Evolutionary conservation across 2,113 vertebrate species (phyloP).

Genomic region (Sialia sialis): DNA sequence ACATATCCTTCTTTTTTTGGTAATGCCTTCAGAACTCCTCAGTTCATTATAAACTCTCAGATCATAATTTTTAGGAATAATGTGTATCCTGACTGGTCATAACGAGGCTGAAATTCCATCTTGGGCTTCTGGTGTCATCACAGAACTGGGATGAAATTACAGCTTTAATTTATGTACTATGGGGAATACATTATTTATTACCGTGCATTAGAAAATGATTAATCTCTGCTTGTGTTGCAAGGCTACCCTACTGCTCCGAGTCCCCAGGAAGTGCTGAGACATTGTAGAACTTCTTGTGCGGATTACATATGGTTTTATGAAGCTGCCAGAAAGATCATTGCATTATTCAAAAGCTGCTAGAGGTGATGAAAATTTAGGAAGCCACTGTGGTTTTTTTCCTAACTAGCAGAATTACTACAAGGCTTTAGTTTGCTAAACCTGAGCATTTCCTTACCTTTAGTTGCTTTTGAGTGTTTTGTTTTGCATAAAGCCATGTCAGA

Average conservation of each 20-base stretch:
- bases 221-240: slow-evolving; percentile 61
- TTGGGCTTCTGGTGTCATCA: slow-evolving; percentile 61
- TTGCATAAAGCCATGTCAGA: background rate
- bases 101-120: slow-evolving; percentile 73
- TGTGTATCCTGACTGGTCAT: slow-evolving; percentile 7
- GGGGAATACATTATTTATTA: slow-evolving; percentile 67
- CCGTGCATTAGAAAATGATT: slow-evolving; percentile 64
- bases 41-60: slow-evolving; percentile 41
- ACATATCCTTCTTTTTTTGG: background rate
- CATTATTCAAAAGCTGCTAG: slow-evolving; percentile 20
- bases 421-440: background rate
- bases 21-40: slow-evolving; percentile 48
- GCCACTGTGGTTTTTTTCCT: background rate
- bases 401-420: background rate
- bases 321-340: slow-evolving; percentile 9
- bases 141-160: slow-evolving; percentile 67
- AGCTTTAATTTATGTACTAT: slow-evolving; percentile 67
- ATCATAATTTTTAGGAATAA: slow-evolving; percentile 38
- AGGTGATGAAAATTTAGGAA: slow-evolving; percentile 33
- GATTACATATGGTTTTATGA: background rate
- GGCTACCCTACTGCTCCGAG: background rate
- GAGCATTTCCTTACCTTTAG: background rate
- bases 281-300: background rate
- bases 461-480: background rate
- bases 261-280: slow-evolving; percentile 50